phyloP scores from a whole-genome alignment of 2,888 invertebrate genomes.

The Drosophila neonasuta region DNA sequence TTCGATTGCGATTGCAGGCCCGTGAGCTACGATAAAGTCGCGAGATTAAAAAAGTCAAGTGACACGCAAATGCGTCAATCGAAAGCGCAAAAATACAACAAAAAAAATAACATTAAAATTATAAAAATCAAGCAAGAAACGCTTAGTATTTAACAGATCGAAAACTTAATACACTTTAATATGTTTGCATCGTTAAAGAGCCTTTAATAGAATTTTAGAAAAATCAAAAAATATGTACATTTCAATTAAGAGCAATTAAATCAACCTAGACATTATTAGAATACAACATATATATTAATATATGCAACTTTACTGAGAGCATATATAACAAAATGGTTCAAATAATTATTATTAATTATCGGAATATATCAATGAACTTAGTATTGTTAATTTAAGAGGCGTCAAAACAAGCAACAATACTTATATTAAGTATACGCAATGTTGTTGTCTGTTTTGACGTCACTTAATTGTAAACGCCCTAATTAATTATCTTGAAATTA shows the following conservation, averaged over 20 bases:
- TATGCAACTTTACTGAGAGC: too few species aligned
- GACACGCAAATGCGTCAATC: slow-evolving; percentile 73
- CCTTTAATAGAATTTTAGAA: background rate
- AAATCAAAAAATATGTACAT: background rate
- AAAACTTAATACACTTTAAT: slow-evolving; percentile 31
- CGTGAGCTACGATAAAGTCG: slow-evolving; percentile 71
- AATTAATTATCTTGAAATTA: too few species aligned
- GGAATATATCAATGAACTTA: too few species aligned
- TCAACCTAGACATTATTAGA: background rate
- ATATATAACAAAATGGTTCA: background rate
- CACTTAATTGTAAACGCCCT: background rate
- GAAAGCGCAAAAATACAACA: slow-evolving; percentile 44
- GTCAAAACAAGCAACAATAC: too few species aligned
- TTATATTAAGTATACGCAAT: background rate
- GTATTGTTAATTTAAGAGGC: too few species aligned
- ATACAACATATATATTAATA: background rate
- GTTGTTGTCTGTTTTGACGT: background rate
- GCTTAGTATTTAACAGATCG: background rate
- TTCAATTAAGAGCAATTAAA: background rate
- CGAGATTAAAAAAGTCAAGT: slow-evolving; percentile 74
- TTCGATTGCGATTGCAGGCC: slow-evolving; percentile 52
- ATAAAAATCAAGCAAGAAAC: slow-evolving; percentile 17
- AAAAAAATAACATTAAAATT: slow-evolving; percentile 16
- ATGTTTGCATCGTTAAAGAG: background rate
- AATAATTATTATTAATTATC: background rate